Base-by-base conservation (phyloP, 2,888 invertebrate genomes). In the Agrenia bidenticulata region DNA sequence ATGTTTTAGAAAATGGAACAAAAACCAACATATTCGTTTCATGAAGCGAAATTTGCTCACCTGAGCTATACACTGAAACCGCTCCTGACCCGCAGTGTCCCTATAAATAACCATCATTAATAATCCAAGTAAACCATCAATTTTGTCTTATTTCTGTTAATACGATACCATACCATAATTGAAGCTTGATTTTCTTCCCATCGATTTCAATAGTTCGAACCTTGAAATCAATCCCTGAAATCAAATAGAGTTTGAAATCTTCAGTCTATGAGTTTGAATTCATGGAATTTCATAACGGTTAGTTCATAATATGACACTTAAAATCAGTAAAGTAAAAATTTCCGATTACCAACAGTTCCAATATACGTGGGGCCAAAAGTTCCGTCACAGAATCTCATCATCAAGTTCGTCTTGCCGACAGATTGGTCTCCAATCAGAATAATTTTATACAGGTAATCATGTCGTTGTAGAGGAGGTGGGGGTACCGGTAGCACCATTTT, bases 1-100 rank as follows among this genome's bases (percentile, higher is more conserved):
- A n/a, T n/a, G n/a, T n/a, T n/a, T n/a, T n/a, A n/a, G n/a, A n/a
- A n/a, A n/a, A n/a, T n/a, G n/a, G n/a, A n/a, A n/a, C n/a, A n/a
- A n/a, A n/a, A n/a, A n/a, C n/a, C n/a, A n/a, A n/a, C n/a, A n/a
- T n/a, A n/a, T n/a, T n/a, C n/a, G n/a, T n/a, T n/a, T n/a, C n/a
- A n/a, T n/a, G n/a, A n/a, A n/a, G n/a, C n/a, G n/a, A n/a, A n/a
- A n/a, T n/a, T n/a, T n/a, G n/a, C n/a, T n/a, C n/a, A n/a, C n/a
- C 21, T 61, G 63, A 11, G 69, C 66, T 23, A 72, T 63, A 2
- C 67, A 69, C 41, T 63, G 50, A 39, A 69, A 72, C 19, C 72
- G 13, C 24, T 72, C 72, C 27, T 61, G 62, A 21, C 72, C 72
- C 0, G 72, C 72, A 7, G 72, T 72, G 26, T 72, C 72, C 72